These are phyloP conservation scores for Pseudobourletiella spinata DNA, from an alignment of 1,140 invertebrate genomes.

Conservation along the genomic window DNA sequence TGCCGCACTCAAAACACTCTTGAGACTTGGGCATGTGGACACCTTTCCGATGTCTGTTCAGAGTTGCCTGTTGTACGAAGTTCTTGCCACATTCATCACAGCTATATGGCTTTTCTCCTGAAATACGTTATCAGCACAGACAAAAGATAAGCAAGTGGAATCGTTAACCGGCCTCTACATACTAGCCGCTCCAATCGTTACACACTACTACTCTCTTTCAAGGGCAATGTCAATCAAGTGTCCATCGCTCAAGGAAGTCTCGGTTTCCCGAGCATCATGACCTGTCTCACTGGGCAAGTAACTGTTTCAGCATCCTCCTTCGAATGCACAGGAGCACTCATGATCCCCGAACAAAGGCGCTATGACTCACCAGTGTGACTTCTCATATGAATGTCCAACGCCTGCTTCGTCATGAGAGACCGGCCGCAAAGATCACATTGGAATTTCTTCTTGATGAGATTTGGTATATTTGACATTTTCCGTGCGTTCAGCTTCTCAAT, in stretches of 20 bases:
- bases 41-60: slow-evolving; percentile 29
- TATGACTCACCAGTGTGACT: slow-evolving; percentile 26
- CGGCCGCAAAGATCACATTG: slow-evolving; percentile 29
- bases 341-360: neutral
- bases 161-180: no score
- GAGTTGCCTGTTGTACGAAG: slow-evolving; percentile 20
- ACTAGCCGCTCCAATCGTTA: no score
- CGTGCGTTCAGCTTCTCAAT: slow-evolving; percentile 5
- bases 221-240: no score
- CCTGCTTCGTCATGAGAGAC: slow-evolving; percentile 31
- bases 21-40: slow-evolving; percentile 31
- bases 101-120: slow-evolving; percentile 30
- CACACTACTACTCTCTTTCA: no score
- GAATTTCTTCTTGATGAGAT: slow-evolving; percentile 5
- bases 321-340: neutral
- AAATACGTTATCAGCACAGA: neutral
- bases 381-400: slow-evolving; percentile 31
- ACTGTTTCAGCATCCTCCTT: no score
- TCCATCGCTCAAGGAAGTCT: no score
- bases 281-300: no score
- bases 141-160: no score
- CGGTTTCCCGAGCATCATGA: no score
- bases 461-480: slow-evolving; percentile 4
- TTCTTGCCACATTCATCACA: slow-evolving; percentile 31
- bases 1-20: slow-evolving; percentile 28